phyloP scores from a whole-genome alignment of 2,113 vertebrate genomes.

The Corythaeola cristata region DNA sequence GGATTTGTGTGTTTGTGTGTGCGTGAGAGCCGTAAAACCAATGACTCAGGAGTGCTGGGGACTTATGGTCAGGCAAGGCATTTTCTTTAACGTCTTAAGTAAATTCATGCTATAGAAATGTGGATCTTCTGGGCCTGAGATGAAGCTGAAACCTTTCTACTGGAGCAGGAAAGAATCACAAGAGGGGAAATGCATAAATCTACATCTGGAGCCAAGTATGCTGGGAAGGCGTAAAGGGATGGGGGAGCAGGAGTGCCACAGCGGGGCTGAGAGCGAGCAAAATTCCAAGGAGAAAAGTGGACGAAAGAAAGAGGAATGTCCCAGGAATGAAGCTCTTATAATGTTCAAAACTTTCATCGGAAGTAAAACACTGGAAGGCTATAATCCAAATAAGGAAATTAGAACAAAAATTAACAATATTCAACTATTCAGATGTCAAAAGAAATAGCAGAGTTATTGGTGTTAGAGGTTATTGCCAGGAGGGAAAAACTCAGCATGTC shows the following conservation, averaged over 20 bases:
- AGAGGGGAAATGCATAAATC: slow-evolving; percentile 48
- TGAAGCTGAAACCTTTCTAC: slow-evolving; percentile 15
- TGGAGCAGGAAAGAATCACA: slow-evolving; percentile 33
- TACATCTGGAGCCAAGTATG: slow-evolving; percentile 38
- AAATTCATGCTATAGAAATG: neutral
- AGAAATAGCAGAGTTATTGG: slow-evolving; percentile 42
- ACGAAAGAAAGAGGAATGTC: slow-evolving; percentile 57
- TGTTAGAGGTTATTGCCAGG: slow-evolving; percentile 63
- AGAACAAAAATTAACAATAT: slow-evolving; percentile 55
- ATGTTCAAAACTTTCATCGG: neutral
- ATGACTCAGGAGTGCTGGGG: neutral
- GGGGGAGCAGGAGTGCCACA: slow-evolving; percentile 12
- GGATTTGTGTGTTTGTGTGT: neutral
- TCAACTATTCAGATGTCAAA: slow-evolving; percentile 37
- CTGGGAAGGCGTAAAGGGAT: neutral
- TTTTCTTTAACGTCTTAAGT: neutral
- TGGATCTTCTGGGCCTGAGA: slow-evolving; percentile 38
- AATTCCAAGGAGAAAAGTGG: neutral
- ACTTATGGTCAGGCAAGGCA: neutral
- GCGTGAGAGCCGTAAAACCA: neutral
- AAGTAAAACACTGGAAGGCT: slow-evolving; percentile 32
- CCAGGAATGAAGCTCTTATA: slow-evolving; percentile 27
- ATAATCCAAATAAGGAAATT: slow-evolving; percentile 39
- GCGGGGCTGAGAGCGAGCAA: neutral
- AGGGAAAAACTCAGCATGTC: slow-evolving; percentile 39